A percentile compares a stretch with the other conserved stretches of the same genome.
These are phyloP conservation scores for Stenopsyche tienmushanensis DNA, from an alignment of 1,140 invertebrate genomes.

Conservation along the genomic window DNA sequence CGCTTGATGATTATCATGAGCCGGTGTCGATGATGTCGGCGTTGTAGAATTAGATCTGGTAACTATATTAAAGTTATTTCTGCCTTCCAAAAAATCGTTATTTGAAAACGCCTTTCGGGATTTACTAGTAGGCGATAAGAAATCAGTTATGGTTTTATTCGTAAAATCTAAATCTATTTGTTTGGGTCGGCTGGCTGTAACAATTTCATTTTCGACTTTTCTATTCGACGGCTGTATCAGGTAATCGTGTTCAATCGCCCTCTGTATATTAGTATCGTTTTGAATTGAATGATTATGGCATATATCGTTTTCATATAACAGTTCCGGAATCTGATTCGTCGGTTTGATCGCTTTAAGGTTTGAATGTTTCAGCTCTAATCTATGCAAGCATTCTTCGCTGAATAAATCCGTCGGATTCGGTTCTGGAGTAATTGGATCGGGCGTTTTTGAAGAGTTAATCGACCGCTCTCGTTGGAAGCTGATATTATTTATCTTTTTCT, in stretches of 20 bases:
- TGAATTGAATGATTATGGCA: constrained; percentile 24
- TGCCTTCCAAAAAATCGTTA: constrained; percentile 25
- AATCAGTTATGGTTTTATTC: constrained; percentile 12
- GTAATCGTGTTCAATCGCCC: constrained; percentile 58
- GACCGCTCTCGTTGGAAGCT: not conserved
- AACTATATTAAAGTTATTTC: constrained; percentile 19
- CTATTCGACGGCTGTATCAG: constrained; percentile 62
- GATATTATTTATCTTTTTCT: constrained; percentile 43
- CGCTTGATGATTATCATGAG: constrained; percentile 26
- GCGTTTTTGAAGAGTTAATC: constrained; percentile 3
- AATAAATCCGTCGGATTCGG: constrained; percentile 47
- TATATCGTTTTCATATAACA: constrained; percentile 38
- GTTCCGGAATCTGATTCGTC: constrained; percentile 29
- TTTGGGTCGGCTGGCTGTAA: constrained; percentile 51
- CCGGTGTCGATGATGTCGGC: constrained; percentile 8
- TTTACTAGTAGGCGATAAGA: constrained; percentile 44
- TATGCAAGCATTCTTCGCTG: constrained; percentile 54
- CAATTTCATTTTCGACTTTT: constrained; percentile 52
- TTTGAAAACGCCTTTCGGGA: constrained; percentile 50
- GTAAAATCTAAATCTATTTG: constrained; percentile 41
- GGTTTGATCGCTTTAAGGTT: constrained; percentile 42
- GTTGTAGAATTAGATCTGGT: not conserved
- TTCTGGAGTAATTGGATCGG: constrained; percentile 25
- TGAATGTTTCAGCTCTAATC: constrained; percentile 45
- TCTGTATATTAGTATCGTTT: constrained; percentile 49